These are phyloP conservation scores for Paedocypris sp. DNA, from an alignment of 2,113 vertebrate species.

Conservation along the genomic window DNA sequence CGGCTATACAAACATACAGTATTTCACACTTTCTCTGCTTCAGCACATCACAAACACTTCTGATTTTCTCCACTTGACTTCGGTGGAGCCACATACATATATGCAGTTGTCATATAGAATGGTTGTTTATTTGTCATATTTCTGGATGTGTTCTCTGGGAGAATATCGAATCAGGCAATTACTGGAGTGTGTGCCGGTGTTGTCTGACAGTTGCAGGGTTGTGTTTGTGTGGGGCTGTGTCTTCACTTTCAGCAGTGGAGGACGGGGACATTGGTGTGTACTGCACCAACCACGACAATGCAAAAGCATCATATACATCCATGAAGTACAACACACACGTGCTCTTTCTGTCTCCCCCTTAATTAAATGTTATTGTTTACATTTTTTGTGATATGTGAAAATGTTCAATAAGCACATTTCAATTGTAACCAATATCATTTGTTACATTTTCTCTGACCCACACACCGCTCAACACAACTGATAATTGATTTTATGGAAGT, in stretches of 20 bases:
- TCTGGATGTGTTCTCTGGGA: constrained; percentile 20
- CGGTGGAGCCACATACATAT: too few species aligned
- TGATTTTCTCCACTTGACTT: too few species aligned
- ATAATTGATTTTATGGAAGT: too few species aligned
- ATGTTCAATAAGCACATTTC: too few species aligned
- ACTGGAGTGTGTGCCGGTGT: constrained; percentile 45
- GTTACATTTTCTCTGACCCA: too few species aligned
- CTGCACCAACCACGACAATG: too few species aligned
- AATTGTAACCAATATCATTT: too few species aligned
- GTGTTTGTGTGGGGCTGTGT: constrained; percentile 37
- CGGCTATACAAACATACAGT: background rate
- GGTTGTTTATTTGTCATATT: constrained; percentile 39
- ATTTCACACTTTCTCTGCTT: background rate
- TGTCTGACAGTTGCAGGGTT: constrained; percentile 46
- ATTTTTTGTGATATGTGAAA: too few species aligned
- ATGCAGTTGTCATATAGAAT: constrained; percentile 44
- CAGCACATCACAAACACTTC: constrained; percentile 59
- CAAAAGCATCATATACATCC: background rate
- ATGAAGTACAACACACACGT: background rate
- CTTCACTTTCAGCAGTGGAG: too few species aligned
- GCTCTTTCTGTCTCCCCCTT: background rate
- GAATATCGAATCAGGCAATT: constrained; percentile 60
- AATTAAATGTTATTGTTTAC: background rate
- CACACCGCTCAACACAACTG: too few species aligned
- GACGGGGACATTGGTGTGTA: too few species aligned